phyloP scores from a whole-genome alignment of 2,888 invertebrate genomes.

The Axea sp. region DNA sequence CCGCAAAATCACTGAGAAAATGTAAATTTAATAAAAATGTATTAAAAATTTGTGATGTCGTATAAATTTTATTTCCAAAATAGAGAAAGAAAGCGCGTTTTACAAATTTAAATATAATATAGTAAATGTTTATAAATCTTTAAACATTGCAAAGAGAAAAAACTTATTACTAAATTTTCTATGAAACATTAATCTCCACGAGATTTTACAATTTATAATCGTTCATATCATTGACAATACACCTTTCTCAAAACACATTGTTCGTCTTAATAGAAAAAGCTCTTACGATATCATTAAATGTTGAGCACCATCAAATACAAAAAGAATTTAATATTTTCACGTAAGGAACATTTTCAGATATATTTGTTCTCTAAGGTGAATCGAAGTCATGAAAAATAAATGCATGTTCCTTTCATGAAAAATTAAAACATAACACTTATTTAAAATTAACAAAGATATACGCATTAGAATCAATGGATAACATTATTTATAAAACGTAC shows the following conservation, averaged over 20 bases:
- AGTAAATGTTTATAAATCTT: slow-evolving; percentile 10
- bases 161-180: slow-evolving; percentile 33
- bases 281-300: slow-evolving; percentile 11
- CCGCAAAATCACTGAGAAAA: background rate
- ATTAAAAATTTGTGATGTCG: slow-evolving; percentile 2
- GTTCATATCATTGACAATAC: slow-evolving; percentile 28
- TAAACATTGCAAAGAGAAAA: slow-evolving; percentile 21
- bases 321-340: slow-evolving; percentile 28
- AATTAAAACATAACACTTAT: slow-evolving; percentile 43
- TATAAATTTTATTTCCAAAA: slow-evolving; percentile 21
- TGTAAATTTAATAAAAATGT: slow-evolving; percentile 16
- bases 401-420: slow-evolving; percentile 33
- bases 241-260: slow-evolving; percentile 25
- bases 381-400: background rate
- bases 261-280: slow-evolving; percentile 33
- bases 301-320: slow-evolving; percentile 53
- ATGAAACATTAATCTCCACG: slow-evolving; percentile 15
- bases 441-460: slow-evolving; percentile 45
- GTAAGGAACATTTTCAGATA: slow-evolving; percentile 19
- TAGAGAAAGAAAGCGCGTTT: slow-evolving; percentile 4
- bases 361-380: background rate
- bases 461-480: slow-evolving; percentile 28
- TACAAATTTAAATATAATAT: slow-evolving; percentile 11
- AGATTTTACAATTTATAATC: slow-evolving; percentile 28
- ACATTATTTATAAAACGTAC: slow-evolving; percentile 51